Conservation (phyloP, 2,797 vertebrate species). For the Sebastes steindachneri region DNA sequence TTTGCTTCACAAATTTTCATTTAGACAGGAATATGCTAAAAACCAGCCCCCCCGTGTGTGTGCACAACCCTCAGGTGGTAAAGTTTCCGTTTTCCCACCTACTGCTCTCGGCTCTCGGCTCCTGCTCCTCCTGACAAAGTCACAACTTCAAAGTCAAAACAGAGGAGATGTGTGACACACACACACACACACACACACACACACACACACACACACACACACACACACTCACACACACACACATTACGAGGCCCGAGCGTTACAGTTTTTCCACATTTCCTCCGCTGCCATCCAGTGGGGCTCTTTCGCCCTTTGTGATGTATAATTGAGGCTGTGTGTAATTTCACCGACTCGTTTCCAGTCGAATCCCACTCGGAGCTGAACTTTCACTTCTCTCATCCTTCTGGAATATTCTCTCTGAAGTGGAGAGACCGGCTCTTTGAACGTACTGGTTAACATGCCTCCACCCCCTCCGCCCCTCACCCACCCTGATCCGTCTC, state of each 20-base stretch:
- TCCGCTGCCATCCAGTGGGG: constrained; percentile 41
- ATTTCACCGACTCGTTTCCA: constrained; percentile 63
- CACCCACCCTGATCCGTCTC: background rate
- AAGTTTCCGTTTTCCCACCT: constrained; percentile 58
- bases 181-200: background rate
- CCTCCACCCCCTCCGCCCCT: background rate
- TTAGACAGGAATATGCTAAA: constrained; percentile 72
- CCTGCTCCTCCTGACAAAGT: constrained; percentile 68
- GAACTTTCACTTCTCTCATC: constrained; percentile 62
- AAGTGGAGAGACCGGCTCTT: constrained; percentile 56
- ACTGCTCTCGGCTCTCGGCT: constrained; percentile 48
- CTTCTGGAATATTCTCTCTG: constrained; percentile 72
- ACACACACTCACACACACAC: background rate
- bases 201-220: background rate
- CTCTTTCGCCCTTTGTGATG: constrained; percentile 70
- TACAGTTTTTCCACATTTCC: constrained; percentile 24
- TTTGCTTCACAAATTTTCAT: constrained; percentile 76
- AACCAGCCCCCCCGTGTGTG: constrained; percentile 33
- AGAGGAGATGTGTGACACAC: constrained; percentile 30
- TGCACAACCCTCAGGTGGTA: constrained; percentile 59
- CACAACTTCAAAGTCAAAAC: constrained; percentile 77
- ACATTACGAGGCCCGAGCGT: background rate
- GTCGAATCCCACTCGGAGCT: constrained; percentile 53
- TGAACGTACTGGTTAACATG: constrained; percentile 65
- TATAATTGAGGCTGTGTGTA: constrained; percentile 76